Evolutionary conservation across 1,140 invertebrate genomes (phyloP), one percentile per base, ranked within the genome.

Genomic region (Drosophila lowei): DNA sequence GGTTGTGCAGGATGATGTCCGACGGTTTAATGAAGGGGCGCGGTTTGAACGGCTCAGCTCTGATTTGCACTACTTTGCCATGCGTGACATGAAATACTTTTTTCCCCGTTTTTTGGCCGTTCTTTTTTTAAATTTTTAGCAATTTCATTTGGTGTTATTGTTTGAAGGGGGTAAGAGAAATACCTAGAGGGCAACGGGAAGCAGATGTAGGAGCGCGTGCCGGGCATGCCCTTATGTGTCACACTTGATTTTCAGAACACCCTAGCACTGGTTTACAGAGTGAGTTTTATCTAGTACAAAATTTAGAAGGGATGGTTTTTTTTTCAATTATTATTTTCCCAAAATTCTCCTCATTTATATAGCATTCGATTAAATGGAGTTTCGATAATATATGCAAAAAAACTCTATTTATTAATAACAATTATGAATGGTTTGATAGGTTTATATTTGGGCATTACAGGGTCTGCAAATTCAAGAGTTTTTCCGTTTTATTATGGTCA

Each of bases 231-330:
- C 49, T 63, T 78, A 86, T 88, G 70, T 86, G 83, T 81, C 81
- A 81, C 81, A 86, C 83, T 86, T 88, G 78, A 86, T 86, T 75
- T 86, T 75, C 18, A 44, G 63, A 48, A 47, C 71, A 84, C 71
- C 79, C 75, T 66, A 64, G 59, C 46, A 47, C 43, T 30, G 15
- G 23, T 25, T 25, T 25, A 25, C 23, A 25, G 23, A 25, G 23
- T 25, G 23, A 25, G 23, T 76, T 46, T 28, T 53, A 30, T 49
- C 21, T 52, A 55, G 77, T 71, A 67, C 59, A 8, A 9, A 30
- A 30, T 9, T 48, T 46, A 28, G 57, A 58, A 53, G 66, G 71
- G 66, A 49, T 63, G 48, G 8, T 70, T 68, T 68, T 68, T 50
- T 28, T 21, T 44, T 50, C 44, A 21, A 53, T 8, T 7, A 25